A percentile compares a stretch with the other conserved stretches of the same genome.
phyloP scores from a whole-genome alignment of 2,113 vertebrate genomes.

The Entosphenus tridentatus region DNA sequence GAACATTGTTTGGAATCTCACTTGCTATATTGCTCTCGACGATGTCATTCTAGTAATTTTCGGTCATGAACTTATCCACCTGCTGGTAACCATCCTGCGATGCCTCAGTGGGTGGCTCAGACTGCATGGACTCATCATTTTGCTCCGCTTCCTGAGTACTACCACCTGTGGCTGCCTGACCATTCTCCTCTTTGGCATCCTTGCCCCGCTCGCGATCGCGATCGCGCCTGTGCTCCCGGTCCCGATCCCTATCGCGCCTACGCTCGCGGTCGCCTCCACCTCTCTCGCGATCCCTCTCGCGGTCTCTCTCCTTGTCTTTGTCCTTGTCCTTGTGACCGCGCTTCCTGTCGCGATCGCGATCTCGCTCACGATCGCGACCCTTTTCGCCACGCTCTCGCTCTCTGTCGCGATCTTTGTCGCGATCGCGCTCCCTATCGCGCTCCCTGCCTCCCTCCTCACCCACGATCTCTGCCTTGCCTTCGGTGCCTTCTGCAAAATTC shows the following conservation, averaged over 20 bases:
- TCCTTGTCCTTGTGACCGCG: conserved; percentile 28
- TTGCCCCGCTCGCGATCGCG: conserved; percentile 2
- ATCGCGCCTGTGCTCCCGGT: conserved; percentile 4
- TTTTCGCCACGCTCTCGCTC: conserved; percentile 22
- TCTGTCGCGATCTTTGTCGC: conserved; percentile 27
- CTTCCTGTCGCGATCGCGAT: conserved; percentile 18
- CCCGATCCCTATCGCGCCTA: not conserved
- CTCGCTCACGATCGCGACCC: conserved; percentile 20
- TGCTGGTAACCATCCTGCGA: conserved; percentile 55
- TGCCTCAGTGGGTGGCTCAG: conserved; percentile 42
- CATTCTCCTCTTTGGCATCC: not conserved
- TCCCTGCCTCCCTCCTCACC: conserved; percentile 25
- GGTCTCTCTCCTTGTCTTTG: conserved; percentile 28
- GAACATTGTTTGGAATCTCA: too few relatives aligned
- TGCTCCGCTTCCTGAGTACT: conserved; percentile 21
- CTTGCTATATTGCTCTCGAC: too few relatives aligned
- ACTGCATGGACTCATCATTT: conserved; percentile 36
- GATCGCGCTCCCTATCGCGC: conserved; percentile 34
- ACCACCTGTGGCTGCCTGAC: conserved; percentile 2
- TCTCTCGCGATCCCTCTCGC: conserved; percentile 21
- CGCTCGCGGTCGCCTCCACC: conserved; percentile 30
- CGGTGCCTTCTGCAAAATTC: conserved; percentile 11
- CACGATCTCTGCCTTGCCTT: conserved; percentile 20
- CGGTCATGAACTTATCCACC: not conserved
- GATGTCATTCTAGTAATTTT: not conserved